Conservation (phyloP, 2,888 invertebrate species). For the Lasioglossum calceatum region DNA sequence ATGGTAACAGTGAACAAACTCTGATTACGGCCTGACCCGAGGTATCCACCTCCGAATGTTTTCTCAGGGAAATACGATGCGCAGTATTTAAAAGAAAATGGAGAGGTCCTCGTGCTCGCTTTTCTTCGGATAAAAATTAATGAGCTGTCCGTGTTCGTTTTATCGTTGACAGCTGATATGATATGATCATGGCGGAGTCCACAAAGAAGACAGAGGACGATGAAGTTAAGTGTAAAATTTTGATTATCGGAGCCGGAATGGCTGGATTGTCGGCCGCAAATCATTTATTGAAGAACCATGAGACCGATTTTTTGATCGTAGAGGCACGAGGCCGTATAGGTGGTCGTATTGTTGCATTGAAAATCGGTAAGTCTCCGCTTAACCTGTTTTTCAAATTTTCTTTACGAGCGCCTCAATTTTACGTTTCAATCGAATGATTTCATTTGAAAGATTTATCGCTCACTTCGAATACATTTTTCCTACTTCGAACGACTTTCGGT, state of each 20-base stretch:
- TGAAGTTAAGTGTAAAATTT: conserved; percentile 87
- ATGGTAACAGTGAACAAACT: conserved; percentile 18
- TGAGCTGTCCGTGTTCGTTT: conserved; percentile 9
- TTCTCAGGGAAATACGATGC: background rate
- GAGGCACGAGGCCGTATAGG: conserved; percentile 93
- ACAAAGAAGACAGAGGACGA: conserved; percentile 79
- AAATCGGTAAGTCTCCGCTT: conserved; percentile 86
- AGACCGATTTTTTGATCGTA: conserved; percentile 91
- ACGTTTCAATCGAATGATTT: background rate
- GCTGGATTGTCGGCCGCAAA: conserved; percentile 94
- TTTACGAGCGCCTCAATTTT: conserved; percentile 20
- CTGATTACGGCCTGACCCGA: background rate
- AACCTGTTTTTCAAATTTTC: conserved; percentile 42
- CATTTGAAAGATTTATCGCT: background rate
- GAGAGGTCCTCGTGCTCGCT: background rate
- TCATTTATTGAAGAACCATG: conserved; percentile 92
- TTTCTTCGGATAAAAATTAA: conserved; percentile 22
- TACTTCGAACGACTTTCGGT: background rate
- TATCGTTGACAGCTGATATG: conserved; percentile 61
- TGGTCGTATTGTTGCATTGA: conserved; percentile 92
- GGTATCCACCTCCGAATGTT: background rate
- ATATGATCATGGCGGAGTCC: conserved; percentile 82
- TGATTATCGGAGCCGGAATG: conserved; percentile 94
- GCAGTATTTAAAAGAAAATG: background rate
- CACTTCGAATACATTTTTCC: background rate